phyloP scores from a whole-genome alignment of 2,797 vertebrate species.

The Cossypha heuglini region DNA sequence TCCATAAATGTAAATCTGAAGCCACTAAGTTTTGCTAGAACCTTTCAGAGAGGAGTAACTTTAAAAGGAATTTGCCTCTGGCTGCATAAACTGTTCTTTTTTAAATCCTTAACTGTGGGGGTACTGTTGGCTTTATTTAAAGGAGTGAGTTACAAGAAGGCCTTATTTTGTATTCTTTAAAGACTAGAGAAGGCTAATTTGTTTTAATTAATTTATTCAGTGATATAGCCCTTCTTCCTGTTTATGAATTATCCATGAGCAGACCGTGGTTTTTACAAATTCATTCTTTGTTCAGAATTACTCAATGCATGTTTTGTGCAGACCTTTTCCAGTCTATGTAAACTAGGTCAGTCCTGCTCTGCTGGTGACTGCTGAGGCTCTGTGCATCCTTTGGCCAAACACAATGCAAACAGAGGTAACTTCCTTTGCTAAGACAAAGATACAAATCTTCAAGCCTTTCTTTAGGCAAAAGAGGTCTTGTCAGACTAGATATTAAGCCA shows the following conservation, averaged over 20 bases:
- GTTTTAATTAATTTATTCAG: constrained; percentile 51
- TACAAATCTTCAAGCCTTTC: background rate
- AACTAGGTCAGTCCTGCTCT: constrained; percentile 33
- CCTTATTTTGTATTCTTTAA: constrained; percentile 32
- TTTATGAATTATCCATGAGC: constrained; percentile 56
- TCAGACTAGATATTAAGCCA: background rate
- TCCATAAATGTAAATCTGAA: background rate
- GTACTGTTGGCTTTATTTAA: constrained; percentile 37
- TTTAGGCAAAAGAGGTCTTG: background rate
- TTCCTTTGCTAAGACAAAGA: background rate
- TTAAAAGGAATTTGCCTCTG: background rate
- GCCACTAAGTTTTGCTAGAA: constrained; percentile 4
- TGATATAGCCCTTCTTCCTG: constrained; percentile 29
- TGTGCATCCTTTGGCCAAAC: background rate
- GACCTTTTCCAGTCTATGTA: constrained; percentile 31
- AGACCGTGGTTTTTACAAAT: constrained; percentile 32
- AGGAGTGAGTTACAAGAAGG: background rate
- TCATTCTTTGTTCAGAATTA: constrained; percentile 46
- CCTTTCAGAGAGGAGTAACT: background rate
- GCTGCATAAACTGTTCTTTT: constrained; percentile 7
- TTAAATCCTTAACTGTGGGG: constrained; percentile 17
- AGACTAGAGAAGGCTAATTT: constrained; percentile 47
- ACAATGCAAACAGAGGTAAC: background rate
- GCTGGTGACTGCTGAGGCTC: background rate
- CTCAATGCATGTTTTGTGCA: constrained; percentile 52